A percentile compares a stretch with the other conserved stretches of the same genome.
phyloP scores from a whole-genome alignment of 2,113 vertebrate species.

The Oryzias melastigma region DNA sequence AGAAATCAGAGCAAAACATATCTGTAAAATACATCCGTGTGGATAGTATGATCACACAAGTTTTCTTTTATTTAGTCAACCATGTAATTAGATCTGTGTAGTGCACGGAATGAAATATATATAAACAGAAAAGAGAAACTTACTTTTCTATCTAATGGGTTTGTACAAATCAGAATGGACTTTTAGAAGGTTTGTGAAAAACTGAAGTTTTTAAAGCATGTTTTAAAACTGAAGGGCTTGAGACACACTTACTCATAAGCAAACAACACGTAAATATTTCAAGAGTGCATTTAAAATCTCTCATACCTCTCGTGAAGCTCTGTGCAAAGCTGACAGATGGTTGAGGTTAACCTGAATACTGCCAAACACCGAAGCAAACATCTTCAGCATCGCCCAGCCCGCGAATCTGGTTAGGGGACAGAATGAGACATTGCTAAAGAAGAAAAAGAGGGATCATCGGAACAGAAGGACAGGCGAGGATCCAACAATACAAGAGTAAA shows the following conservation, averaged over 20 bases:
- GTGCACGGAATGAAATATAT: slow-evolving; percentile 32
- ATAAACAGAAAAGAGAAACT: slow-evolving; percentile 18
- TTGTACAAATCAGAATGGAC: slow-evolving; percentile 1
- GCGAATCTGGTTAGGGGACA: slow-evolving; percentile 55
- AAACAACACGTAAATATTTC: slow-evolving; percentile 6
- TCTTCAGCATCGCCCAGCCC: slow-evolving; percentile 74
- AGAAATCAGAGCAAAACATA: too few species aligned
- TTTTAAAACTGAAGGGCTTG: background rate
- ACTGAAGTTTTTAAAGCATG: too few species aligned
- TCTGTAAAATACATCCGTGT: too few species aligned
- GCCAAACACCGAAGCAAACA: slow-evolving; percentile 62
- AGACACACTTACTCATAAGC: slow-evolving; percentile 3
- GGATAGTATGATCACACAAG: background rate
- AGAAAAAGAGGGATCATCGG: background rate
- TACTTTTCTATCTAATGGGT: slow-evolving; percentile 3
- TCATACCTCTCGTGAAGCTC: slow-evolving; percentile 67
- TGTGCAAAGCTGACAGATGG: slow-evolving; percentile 68
- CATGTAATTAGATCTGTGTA: slow-evolving; percentile 48
- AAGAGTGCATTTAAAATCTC: slow-evolving; percentile 5
- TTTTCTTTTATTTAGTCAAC: slow-evolving; percentile 43
- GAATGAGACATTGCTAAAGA: slow-evolving; percentile 15
- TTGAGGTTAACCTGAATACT: slow-evolving; percentile 75
- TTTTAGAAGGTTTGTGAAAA: too few species aligned
- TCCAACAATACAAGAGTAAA: slow-evolving; percentile 6
- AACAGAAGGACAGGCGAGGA: too few species aligned